Percentiles rank a stretch among this genome's conserved stretches.
phyloP scores from a whole-genome alignment of 2,888 invertebrate genomes.

The Smittia aterrima region DNA sequence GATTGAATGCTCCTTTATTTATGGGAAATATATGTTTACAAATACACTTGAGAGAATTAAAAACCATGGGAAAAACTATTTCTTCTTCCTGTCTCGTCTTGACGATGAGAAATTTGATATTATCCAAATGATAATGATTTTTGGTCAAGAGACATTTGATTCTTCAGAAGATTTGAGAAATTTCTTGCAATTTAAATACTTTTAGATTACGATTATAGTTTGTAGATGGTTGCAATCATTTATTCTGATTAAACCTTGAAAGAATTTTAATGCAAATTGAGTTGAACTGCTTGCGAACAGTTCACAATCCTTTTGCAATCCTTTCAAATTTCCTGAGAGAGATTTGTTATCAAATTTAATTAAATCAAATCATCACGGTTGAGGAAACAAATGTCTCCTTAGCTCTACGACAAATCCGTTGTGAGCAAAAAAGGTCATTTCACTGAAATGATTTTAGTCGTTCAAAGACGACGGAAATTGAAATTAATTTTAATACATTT shows the following conservation, averaged over 20 bases:
- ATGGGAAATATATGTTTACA: neutral
- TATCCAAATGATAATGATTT: too few species aligned
- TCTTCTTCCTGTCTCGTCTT: neutral
- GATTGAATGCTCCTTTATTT: conserved; percentile 26
- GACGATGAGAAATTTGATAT: too few species aligned
- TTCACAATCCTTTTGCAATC: neutral
- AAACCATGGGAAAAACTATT: conserved; percentile 15
- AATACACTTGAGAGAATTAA: conserved; percentile 29
- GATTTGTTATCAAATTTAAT: conserved; percentile 4
- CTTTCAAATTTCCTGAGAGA: neutral
- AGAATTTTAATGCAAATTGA: too few species aligned
- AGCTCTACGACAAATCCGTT: neutral
- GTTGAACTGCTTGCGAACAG: too few species aligned
- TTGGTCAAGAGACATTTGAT: too few species aligned
- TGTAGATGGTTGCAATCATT: too few species aligned
- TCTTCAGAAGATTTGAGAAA: too few species aligned
- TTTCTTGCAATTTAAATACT: too few species aligned
- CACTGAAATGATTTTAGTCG: too few species aligned
- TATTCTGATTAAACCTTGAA: too few species aligned
- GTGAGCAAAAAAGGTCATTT: neutral
- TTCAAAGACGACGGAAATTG: conserved; percentile 9
- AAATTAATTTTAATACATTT: conserved; percentile 20
- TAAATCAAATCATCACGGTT: conserved; percentile 14
- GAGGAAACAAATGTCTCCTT: neutral
- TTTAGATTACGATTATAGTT: too few species aligned